These are phyloP conservation scores for Globicephala melas DNA, from an alignment of 2,113 vertebrate genomes.

Conservation along the genomic window DNA sequence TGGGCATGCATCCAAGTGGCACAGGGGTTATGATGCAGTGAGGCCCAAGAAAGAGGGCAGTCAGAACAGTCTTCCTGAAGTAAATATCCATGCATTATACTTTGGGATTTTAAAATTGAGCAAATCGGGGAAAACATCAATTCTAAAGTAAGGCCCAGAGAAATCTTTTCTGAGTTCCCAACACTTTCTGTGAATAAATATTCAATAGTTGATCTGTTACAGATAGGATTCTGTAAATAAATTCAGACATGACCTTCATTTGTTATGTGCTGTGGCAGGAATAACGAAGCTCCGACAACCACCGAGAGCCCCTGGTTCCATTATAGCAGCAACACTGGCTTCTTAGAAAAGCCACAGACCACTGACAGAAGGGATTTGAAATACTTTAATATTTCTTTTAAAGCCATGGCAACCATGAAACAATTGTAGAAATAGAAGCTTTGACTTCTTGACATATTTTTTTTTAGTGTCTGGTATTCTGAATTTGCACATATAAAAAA, in stretches of 20 bases:
- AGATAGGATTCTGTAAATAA: conserved; percentile 37
- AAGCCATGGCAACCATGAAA: conserved; percentile 4
- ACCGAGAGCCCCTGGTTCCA: not conserved
- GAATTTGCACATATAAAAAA: not conserved
- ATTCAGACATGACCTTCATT: conserved; percentile 7
- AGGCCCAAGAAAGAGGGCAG: not conserved
- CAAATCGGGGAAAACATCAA: not conserved
- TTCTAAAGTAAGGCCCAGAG: conserved; percentile 17
- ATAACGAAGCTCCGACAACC: not conserved
- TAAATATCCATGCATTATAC: not conserved
- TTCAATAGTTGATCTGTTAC: conserved; percentile 32
- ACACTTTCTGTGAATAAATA: conserved; percentile 39
- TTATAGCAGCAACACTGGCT: not conserved
- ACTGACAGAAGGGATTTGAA: not conserved
- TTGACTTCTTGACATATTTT: not conserved
- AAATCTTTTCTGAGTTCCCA: not conserved
- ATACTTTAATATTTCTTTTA: not conserved
- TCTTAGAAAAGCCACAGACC: not conserved
- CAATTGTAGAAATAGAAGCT: not conserved
- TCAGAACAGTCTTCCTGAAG: not conserved
- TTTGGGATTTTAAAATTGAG: not conserved
- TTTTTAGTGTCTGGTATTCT: not conserved
- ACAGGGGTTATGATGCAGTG: not conserved
- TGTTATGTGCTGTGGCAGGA: not conserved
- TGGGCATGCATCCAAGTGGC: not conserved